Evolutionary conservation across 2,797 vertebrate species (phyloP).

Genomic region (Lepidocolaptes lacrymiger): DNA sequence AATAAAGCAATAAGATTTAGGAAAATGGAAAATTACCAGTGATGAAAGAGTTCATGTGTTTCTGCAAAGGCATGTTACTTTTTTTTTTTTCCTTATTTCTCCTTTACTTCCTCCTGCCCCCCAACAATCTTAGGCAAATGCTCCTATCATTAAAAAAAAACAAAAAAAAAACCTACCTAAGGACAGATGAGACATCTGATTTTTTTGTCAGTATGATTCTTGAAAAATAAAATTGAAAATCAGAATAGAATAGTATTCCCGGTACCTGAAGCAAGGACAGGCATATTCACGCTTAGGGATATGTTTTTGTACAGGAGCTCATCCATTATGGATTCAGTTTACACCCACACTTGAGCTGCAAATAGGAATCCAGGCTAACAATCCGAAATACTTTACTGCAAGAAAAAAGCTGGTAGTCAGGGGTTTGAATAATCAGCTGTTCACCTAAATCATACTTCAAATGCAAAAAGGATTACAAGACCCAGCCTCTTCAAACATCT

Average conservation of each 20-base stretch:
- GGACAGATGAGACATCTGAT: not conserved
- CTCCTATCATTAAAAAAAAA: not conserved
- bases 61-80: not conserved
- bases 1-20: not conserved
- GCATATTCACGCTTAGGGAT: not conserved
- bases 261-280: not conserved
- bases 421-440: slow-evolving; percentile 20
- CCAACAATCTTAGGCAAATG: not conserved
- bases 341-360: not conserved
- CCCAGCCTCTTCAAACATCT: not conserved
- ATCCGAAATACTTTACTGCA: not conserved
- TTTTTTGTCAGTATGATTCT: not conserved
- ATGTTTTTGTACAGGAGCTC: not conserved
- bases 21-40: not conserved
- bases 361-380: not conserved
- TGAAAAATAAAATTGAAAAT: not conserved
- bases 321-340: not conserved
- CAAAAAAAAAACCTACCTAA: not conserved
- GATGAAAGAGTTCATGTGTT: not conserved
- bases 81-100: not conserved
- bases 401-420: not conserved
- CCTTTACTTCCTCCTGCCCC: no score
- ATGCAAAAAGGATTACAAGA: not conserved
- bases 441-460: slow-evolving; percentile 13
- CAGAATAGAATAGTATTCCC: not conserved